Percentiles rank a stretch among this genome's conserved stretches.
These are phyloP conservation scores for Sprattus sprattus DNA, from an alignment of 2,113 vertebrate genomes.

Conservation along the genomic window DNA sequence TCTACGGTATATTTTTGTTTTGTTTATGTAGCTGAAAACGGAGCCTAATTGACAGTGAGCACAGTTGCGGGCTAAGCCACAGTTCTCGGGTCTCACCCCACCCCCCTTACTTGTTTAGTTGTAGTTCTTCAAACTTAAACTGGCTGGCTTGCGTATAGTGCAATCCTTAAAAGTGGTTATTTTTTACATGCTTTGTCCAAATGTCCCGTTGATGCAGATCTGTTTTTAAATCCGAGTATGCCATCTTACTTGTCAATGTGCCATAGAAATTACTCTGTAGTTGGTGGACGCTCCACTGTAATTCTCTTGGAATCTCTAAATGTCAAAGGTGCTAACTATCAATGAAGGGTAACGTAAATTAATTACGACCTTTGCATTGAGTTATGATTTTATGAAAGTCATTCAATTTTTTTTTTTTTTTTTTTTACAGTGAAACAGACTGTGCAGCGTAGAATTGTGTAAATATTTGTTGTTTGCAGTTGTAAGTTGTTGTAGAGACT, in stretches of 20 bases:
- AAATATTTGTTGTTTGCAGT: no score
- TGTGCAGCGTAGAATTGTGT: no score
- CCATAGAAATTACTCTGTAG: no score
- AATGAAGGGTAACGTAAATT: background rate
- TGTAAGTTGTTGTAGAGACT: no score
- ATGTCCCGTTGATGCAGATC: background rate
- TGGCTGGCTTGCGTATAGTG: background rate
- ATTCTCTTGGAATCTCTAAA: background rate
- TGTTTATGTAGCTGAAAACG: background rate
- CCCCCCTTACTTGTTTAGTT: background rate
- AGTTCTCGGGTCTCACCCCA: background rate
- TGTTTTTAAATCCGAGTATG: background rate
- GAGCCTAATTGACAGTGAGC: background rate
- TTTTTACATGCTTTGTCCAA: background rate
- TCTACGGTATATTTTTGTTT: background rate
- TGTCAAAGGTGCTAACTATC: background rate
- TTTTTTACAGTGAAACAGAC: no score
- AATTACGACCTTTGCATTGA: no score
- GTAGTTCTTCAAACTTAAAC: background rate
- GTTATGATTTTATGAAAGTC: no score
- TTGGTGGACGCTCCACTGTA: no score
- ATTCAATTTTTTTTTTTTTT: no score
- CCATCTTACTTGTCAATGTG: no score
- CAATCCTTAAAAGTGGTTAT: background rate
- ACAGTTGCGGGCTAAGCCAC: background rate